Percentiles rank a stretch among this genome's conserved stretches.
Evolutionary conservation across 1,140 invertebrate species (phyloP).

Genomic region (Cardiocondyla obscurior): DNA sequence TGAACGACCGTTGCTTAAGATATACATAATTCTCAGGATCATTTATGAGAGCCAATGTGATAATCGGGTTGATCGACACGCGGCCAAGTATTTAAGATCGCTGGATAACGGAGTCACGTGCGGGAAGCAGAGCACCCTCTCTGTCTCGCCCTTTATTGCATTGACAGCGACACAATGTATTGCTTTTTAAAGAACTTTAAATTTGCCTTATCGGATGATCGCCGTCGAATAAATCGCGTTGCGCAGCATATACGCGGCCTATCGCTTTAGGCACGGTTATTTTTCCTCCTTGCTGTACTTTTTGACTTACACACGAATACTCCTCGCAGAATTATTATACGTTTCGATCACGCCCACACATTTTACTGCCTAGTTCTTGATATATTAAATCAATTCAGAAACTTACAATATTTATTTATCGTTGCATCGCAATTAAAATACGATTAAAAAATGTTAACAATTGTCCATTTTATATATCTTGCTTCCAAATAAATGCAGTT

Average conservation of each 20-base stretch:
- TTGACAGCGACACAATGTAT: slow-evolving; percentile 73
- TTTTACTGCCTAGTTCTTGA: not conserved
- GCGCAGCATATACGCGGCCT: not conserved
- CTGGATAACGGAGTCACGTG: slow-evolving; percentile 80
- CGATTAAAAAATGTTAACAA: no score
- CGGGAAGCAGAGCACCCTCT: slow-evolving; percentile 65
- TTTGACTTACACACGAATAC: slow-evolving; percentile 6
- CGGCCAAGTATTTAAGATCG: slow-evolving; percentile 81
- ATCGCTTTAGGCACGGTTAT: slow-evolving; percentile 21
- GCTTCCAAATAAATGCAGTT: not conserved
- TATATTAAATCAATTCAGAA: not conserved
- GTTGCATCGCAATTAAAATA: not conserved
- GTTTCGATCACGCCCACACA: not conserved
- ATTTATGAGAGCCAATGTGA: slow-evolving; percentile 79
- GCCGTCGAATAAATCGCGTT: slow-evolving; percentile 59
- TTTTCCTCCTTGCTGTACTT: slow-evolving; percentile 53
- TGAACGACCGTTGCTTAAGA: not conserved
- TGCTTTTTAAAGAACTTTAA: slow-evolving; percentile 81
- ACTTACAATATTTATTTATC: not conserved
- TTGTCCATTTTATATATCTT: no score
- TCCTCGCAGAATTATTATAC: not conserved
- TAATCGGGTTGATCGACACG: slow-evolving; percentile 76
- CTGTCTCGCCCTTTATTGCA: slow-evolving; percentile 51
- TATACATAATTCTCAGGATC: slow-evolving; percentile 56
- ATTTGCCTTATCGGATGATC: slow-evolving; percentile 76